Evolutionary conservation across 2,113 vertebrate species (phyloP).

Genomic region (Chloroceryle aenea): DNA sequence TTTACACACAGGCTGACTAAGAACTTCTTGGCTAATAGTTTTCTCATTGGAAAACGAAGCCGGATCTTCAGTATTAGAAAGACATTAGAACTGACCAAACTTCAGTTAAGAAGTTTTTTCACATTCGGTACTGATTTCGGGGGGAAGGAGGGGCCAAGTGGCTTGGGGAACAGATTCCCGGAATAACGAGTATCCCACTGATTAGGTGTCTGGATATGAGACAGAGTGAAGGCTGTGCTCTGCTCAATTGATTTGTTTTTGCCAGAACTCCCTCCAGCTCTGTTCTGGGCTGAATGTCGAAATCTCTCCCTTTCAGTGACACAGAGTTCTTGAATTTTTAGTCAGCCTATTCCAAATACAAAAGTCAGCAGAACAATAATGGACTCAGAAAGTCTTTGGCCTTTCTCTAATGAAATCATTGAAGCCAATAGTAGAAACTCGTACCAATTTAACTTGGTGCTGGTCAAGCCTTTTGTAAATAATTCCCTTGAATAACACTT

Average conservation of each 20-base stretch:
- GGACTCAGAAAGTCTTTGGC: background rate
- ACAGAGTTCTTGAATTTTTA: background rate
- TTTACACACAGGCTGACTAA: background rate
- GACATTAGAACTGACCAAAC: background rate
- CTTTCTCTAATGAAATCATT: background rate
- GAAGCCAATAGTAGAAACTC: background rate
- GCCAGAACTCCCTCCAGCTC: background rate
- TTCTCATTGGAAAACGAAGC: background rate
- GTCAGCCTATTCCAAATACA: background rate
- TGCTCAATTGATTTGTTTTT: background rate
- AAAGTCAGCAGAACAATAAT: constrained; percentile 18
- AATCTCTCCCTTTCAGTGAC: background rate
- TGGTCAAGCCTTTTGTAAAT: constrained; percentile 9
- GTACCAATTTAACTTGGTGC: background rate
- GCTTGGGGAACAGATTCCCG: background rate
- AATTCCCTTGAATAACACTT: constrained; percentile 7
- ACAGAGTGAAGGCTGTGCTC: background rate
- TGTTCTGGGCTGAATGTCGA: background rate
- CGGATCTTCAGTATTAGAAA: background rate
- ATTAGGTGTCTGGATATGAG: constrained; percentile 7
- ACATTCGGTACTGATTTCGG: background rate
- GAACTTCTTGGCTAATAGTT: background rate
- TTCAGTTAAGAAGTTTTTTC: background rate
- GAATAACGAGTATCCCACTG: background rate
- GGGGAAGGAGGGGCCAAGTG: background rate